phyloP scores from a whole-genome alignment of 2,797 vertebrate species.

The Falco naumanni region DNA sequence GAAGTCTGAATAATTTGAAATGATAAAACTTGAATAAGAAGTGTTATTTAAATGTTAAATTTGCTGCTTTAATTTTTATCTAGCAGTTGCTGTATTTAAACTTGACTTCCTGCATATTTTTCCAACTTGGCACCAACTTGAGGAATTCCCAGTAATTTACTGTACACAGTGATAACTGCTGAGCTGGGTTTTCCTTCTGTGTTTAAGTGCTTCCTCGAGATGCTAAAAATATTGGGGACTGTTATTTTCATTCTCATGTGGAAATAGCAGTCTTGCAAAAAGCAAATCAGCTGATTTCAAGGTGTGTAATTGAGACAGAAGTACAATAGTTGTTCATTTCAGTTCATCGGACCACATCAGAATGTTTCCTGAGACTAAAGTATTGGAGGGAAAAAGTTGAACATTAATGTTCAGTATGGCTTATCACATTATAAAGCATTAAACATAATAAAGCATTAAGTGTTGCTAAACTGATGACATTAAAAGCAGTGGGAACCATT shows the following conservation, averaged over 20 bases:
- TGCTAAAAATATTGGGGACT: neutral
- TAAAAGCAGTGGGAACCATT: neutral
- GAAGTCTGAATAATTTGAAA: neutral
- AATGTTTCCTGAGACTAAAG: neutral
- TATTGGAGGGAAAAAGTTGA: neutral
- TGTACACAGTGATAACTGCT: neutral
- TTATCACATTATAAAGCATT: neutral
- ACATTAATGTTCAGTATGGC: neutral
- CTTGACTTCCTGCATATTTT: neutral
- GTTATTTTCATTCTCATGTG: neutral
- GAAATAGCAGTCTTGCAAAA: neutral
- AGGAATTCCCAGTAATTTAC: neutral
- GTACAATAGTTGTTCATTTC: neutral
- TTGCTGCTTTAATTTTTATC: slow-evolving; percentile 12
- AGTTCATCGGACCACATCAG: neutral
- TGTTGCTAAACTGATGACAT: neutral
- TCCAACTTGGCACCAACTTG: neutral
- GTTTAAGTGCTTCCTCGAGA: neutral
- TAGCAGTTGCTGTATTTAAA: slow-evolving; percentile 5
- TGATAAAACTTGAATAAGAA: neutral
- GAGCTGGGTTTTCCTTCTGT: neutral
- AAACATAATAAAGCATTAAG: neutral
- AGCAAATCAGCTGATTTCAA: neutral
- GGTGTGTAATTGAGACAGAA: neutral
- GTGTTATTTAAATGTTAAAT: neutral